Conservation (phyloP, 2,113 vertebrate species). For the Uropsilus gracilis region DNA sequence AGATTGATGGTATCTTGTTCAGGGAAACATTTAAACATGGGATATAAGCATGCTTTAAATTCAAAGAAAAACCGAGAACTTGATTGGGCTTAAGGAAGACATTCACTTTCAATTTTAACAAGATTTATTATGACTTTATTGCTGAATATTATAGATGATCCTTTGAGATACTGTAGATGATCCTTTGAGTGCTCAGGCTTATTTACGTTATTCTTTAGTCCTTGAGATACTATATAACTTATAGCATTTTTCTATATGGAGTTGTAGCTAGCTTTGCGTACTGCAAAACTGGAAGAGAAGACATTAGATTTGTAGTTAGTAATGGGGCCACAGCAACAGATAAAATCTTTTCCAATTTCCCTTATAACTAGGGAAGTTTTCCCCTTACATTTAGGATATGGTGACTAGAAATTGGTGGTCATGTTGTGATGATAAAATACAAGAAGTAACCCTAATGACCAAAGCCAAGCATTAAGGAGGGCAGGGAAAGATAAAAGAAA, state of each 20-base stretch:
- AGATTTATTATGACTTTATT: not conserved
- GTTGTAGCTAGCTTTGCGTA: not conserved
- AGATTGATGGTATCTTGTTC: not conserved
- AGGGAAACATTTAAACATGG: conserved; percentile 19
- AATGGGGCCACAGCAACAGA: not conserved
- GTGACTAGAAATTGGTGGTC: not conserved
- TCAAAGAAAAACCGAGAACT: conserved; percentile 18
- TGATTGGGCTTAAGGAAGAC: no score
- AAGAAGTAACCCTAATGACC: not conserved
- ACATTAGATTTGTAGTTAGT: not conserved
- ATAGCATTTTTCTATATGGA: conserved; percentile 8
- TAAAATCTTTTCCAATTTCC: not conserved
- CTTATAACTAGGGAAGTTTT: not conserved
- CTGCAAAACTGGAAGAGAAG: not conserved
- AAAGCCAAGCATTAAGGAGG: not conserved
- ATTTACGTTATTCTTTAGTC: conserved; percentile 24
- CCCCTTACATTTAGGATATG: not conserved
- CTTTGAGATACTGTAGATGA: conserved; percentile 10
- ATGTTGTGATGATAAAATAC: not conserved
- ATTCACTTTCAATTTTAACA: not conserved
- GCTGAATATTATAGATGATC: not conserved
- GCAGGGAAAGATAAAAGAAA: not conserved
- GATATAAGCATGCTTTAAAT: not conserved
- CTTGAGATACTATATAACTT: no score
- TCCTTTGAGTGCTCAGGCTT: not conserved